These are phyloP conservation scores for Eupithecia dodoneata DNA, from an alignment of 2,888 invertebrate genomes.

Conservation along the genomic window DNA sequence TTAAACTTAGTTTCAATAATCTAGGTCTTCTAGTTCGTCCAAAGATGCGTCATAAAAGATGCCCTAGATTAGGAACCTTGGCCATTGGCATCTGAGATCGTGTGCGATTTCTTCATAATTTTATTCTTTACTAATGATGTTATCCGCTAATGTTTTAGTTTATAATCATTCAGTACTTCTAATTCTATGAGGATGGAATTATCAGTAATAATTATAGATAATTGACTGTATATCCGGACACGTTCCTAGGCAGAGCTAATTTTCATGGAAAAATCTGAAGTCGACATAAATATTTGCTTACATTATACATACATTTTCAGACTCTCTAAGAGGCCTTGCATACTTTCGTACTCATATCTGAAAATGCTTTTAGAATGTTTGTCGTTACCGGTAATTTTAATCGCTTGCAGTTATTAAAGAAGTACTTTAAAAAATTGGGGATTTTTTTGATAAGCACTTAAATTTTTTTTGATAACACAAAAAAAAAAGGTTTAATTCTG, in stretches of 20 bases:
- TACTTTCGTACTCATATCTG: background rate
- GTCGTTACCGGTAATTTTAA: background rate
- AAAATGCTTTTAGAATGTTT: background rate
- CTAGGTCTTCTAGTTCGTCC: background rate
- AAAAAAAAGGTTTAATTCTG: no score
- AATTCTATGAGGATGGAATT: constrained; percentile 27
- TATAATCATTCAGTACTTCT: constrained; percentile 17
- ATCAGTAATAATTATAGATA: constrained; percentile 22
- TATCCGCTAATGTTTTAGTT: constrained; percentile 27
- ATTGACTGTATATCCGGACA: constrained; percentile 17
- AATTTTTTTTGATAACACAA: no score
- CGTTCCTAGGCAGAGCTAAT: constrained; percentile 16
- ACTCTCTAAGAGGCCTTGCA: background rate
- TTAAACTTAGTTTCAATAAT: background rate
- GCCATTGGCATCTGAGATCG: constrained; percentile 22
- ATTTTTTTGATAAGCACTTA: background rate
- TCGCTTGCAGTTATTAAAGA: background rate
- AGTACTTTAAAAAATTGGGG: background rate
- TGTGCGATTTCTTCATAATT: constrained; percentile 34
- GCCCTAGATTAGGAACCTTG: constrained; percentile 27
- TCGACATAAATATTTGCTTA: background rate
- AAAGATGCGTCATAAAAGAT: background rate
- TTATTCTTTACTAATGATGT: constrained; percentile 24
- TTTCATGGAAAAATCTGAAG: constrained; percentile 14
- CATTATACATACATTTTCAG: background rate